Evolutionary conservation across 2,113 vertebrate species (phyloP).

Genomic region (Carettochelys insculpta): DNA sequence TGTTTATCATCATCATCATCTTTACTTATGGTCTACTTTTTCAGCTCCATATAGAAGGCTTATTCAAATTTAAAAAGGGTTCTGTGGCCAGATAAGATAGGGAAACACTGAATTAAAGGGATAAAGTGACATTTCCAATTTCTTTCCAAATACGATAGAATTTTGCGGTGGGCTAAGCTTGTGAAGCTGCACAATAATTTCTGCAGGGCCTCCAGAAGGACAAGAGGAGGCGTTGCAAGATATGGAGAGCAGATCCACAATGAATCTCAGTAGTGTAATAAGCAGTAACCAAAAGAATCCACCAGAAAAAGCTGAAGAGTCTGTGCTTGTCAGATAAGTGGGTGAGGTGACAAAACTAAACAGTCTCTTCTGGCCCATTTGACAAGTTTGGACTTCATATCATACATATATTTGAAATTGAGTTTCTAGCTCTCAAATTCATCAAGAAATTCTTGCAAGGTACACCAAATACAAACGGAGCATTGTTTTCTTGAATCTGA

Average conservation of each 20-base stretch:
- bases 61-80: too few species aligned
- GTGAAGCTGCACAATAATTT: background rate
- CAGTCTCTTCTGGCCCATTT: background rate
- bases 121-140: background rate
- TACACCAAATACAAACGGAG: background rate
- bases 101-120: background rate
- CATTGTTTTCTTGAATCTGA: background rate
- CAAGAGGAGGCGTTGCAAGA: background rate
- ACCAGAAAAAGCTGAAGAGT: background rate
- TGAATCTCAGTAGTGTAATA: background rate
- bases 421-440: accelerated
- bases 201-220: background rate
- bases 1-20: too few species aligned
- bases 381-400: background rate
- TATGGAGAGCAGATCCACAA: background rate
- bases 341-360: background rate
- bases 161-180: background rate
- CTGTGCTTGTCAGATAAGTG: background rate
- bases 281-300: background rate
- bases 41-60: too few species aligned
- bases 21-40: too few species aligned
- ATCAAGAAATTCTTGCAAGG: background rate
- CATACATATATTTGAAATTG: background rate
- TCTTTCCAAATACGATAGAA: background rate
- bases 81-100: too few species aligned